Percentiles rank a stretch among this genome's conserved stretches.
Evolutionary conservation across 2,113 vertebrate species (phyloP).

Genomic region (Sinocyclocheilus maitianheensis): DNA sequence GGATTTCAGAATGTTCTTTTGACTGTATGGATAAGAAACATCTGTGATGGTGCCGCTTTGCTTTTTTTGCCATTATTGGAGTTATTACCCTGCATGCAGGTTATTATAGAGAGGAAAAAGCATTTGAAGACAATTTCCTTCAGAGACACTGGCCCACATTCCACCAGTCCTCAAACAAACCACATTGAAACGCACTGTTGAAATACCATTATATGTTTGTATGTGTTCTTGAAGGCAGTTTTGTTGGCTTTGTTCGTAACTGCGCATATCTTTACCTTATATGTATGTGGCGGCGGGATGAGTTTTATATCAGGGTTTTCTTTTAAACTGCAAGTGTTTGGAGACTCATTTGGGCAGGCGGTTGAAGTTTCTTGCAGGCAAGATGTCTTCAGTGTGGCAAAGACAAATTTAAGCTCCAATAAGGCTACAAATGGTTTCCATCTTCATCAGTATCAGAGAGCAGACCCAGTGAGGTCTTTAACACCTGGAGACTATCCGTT

Average conservation of each 20-base stretch:
- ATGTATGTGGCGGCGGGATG: background rate
- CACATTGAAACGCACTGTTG: background rate
- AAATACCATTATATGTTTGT: conserved; percentile 12
- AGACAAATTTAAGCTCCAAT: conserved; percentile 18
- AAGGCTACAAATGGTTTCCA: conserved; percentile 13
- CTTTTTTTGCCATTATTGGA: conserved; percentile 35
- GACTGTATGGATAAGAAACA: conserved; percentile 30
- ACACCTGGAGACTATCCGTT: background rate
- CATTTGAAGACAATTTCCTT: conserved; percentile 23
- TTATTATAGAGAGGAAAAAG: conserved; percentile 28
- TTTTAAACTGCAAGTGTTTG: conserved; percentile 9
- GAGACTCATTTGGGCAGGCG: background rate
- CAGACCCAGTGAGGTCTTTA: background rate
- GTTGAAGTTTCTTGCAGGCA: conserved; percentile 28
- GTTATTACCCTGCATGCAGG: conserved; percentile 1
- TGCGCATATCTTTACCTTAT: conserved; percentile 28
- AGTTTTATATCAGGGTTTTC: conserved; percentile 5
- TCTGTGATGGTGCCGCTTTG: conserved; percentile 40
- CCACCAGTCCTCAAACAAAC: conserved; percentile 20
- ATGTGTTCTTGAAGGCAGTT: conserved; percentile 4
- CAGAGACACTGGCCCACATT: conserved; percentile 22
- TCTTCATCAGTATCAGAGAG: background rate
- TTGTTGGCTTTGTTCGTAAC: background rate
- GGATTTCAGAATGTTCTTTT: background rate
- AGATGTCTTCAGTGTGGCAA: background rate